Conservation (phyloP, 2,888 invertebrate genomes). For the Lottia gigantea region DNA sequence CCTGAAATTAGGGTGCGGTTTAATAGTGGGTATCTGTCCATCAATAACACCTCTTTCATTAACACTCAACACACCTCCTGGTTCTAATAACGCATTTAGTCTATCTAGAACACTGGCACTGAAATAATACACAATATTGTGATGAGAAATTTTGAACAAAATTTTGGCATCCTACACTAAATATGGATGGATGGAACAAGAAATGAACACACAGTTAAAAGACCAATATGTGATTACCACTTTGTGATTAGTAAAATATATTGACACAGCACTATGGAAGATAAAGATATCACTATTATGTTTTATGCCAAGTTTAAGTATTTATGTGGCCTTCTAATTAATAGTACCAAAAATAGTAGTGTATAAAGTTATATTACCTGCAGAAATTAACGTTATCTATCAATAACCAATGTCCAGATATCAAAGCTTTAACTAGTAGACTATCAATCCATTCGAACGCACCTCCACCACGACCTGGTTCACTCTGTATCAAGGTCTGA, state of each 20-base stretch:
- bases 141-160: not conserved
- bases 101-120: constrained; percentile 95
- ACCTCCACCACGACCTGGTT: constrained; percentile 57
- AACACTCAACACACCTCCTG: constrained; percentile 86
- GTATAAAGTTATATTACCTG: constrained; percentile 67
- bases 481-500: constrained; percentile 29
- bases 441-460: constrained; percentile 71
- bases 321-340: too few species aligned
- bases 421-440: constrained; percentile 68
- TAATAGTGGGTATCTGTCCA: constrained; percentile 80
- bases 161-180: too few species aligned
- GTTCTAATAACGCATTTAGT: constrained; percentile 93
- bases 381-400: constrained; percentile 90
- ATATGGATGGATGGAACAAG: too few species aligned
- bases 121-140: constrained; percentile 30
- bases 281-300: too few species aligned
- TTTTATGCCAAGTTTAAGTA: too few species aligned
- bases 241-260: too few species aligned
- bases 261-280: too few species aligned
- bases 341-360: too few species aligned
- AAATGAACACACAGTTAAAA: too few species aligned
- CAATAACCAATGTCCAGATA: constrained; percentile 70
- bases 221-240: too few species aligned
- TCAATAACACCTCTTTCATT: constrained; percentile 88
- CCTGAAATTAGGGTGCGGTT: constrained; percentile 87